phyloP scores from a whole-genome alignment of 2,113 vertebrate genomes.

The Campylorhamphus procurvoides region DNA sequence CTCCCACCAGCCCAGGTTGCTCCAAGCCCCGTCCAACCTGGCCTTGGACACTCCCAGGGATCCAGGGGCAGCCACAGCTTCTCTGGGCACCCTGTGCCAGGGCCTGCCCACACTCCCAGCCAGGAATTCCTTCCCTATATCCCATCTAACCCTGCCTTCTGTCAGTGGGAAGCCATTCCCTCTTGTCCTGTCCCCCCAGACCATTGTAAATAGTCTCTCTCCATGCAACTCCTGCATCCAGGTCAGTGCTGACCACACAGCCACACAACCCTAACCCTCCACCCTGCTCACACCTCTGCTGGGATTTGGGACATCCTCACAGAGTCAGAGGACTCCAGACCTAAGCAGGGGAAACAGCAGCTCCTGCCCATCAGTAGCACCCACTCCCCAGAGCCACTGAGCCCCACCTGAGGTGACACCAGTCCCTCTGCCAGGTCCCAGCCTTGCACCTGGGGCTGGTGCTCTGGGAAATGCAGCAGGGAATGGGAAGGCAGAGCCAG shows the following conservation, averaged over 20 bases:
- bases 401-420: background rate
- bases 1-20: accelerated
- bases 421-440: accelerated
- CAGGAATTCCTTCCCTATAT: background rate
- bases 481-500: background rate
- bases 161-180: background rate
- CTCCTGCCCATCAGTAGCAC: background rate
- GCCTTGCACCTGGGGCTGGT: background rate
- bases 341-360: background rate
- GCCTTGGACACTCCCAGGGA: background rate
- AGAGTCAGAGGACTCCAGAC: background rate
- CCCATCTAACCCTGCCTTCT: background rate
- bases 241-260: background rate
- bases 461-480: background rate
- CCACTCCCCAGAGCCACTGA: background rate
- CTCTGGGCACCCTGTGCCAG: background rate
- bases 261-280: background rate
- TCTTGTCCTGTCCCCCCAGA: background rate
- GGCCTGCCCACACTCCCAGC: accelerated
- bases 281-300: background rate
- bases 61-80: background rate
- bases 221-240: background rate
- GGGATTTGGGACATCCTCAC: background rate
- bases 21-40: accelerated
- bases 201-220: background rate